These are phyloP conservation scores for Epistrophe grossulariae DNA, from an alignment of 2,888 invertebrate genomes.

Conservation along the genomic window DNA sequence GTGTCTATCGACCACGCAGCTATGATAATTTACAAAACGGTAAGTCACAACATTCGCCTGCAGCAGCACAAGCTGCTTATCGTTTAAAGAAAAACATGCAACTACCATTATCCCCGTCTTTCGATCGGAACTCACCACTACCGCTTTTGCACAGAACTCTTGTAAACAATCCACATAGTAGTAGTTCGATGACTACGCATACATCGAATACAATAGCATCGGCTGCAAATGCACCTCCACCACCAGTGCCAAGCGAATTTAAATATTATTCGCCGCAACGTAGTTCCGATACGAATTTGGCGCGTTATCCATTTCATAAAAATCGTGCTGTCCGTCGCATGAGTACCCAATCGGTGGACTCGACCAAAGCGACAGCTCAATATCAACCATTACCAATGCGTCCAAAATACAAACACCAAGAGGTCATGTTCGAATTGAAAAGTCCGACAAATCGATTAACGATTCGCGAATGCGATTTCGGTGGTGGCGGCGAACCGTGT, in stretches of 20 bases:
- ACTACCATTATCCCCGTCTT: constrained; percentile 83
- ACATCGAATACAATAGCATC: constrained; percentile 80
- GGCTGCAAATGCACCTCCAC: constrained; percentile 81
- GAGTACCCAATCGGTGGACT: constrained; percentile 83
- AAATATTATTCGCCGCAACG: constrained; percentile 84
- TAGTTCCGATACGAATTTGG: constrained; percentile 80
- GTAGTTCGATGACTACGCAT: constrained; percentile 70
- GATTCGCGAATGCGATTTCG: constrained; percentile 84
- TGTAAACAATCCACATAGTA: constrained; percentile 76
- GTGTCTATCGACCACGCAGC: constrained; percentile 83
- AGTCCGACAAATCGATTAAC: constrained; percentile 83
- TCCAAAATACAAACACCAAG: constrained; percentile 82
- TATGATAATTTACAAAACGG: constrained; percentile 84
- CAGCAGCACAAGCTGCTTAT: constrained; percentile 81
- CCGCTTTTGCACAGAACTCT: constrained; percentile 82
- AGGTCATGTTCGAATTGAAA: constrained; percentile 83
- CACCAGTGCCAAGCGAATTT: constrained; percentile 83
- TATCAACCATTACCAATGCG: constrained; percentile 83
- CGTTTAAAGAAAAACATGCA: constrained; percentile 81
- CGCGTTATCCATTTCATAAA: constrained; percentile 83
- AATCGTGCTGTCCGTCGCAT: constrained; percentile 82
- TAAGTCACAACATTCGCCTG: constrained; percentile 83
- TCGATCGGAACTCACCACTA: constrained; percentile 83
- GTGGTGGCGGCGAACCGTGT: constrained; percentile 84
- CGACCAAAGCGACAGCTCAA: constrained; percentile 81